These are phyloP conservation scores for Austrofundulus limnaeus DNA, from an alignment of 2,113 vertebrate genomes.

Conservation along the genomic window DNA sequence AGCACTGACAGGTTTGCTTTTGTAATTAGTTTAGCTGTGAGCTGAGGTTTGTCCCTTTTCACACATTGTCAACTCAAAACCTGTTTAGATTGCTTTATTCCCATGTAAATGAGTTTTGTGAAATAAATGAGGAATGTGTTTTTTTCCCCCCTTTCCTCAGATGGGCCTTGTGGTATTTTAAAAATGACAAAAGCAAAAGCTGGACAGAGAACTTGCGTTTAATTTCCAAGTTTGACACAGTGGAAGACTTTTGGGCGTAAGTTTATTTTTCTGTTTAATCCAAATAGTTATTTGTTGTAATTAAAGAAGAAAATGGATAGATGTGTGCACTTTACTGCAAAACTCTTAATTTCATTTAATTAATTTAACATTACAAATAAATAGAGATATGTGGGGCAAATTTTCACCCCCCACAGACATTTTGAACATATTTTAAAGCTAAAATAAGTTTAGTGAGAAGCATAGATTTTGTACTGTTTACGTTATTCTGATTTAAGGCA, in stretches of 20 bases:
- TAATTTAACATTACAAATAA: not conserved
- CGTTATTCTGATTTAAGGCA: not conserved
- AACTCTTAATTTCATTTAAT: not conserved
- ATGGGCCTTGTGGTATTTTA: conserved; percentile 87
- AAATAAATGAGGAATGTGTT: not conserved
- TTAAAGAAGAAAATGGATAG: too few relatives aligned
- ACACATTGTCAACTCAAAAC: not conserved
- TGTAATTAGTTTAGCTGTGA: conserved; percentile 29
- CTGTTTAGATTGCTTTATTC: not conserved
- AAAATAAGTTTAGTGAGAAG: too few relatives aligned
- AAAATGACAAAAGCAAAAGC: conserved; percentile 86
- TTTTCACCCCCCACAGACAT: too few relatives aligned
- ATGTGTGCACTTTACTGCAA: not conserved
- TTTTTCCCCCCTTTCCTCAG: conserved; percentile 51
- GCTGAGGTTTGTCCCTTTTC: conserved; percentile 7
- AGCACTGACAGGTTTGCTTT: conserved; percentile 43
- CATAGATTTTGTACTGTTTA: not conserved
- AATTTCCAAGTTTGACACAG: conserved; percentile 85
- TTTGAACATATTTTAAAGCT: too few relatives aligned
- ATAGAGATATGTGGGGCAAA: too few relatives aligned
- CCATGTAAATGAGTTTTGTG: not conserved
- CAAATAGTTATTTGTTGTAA: not conserved
- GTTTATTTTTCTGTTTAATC: conserved; percentile 37
- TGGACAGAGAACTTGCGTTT: conserved; percentile 85
- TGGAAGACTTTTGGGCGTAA: conserved; percentile 88